phyloP scores from a whole-genome alignment of 2,888 invertebrate species.

The Eurois occulta region DNA sequence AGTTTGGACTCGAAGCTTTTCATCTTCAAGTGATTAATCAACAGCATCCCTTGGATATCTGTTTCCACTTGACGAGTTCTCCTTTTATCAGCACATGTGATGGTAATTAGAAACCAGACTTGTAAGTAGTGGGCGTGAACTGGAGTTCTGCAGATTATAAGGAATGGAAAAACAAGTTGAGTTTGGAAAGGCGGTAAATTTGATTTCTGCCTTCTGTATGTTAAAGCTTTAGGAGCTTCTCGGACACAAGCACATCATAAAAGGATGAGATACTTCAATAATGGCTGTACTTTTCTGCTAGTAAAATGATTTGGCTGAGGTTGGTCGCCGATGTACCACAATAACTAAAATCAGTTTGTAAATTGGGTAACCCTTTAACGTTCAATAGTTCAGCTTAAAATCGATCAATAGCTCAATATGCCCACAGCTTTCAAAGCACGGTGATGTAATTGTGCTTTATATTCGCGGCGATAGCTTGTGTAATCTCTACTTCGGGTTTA shows the following conservation, averaged over 20 bases:
- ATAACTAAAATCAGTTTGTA: background rate
- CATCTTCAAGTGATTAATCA: constrained; percentile 47
- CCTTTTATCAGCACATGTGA: constrained; percentile 47
- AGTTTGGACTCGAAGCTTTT: constrained; percentile 35
- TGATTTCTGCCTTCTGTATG: background rate
- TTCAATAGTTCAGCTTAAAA: constrained; percentile 69
- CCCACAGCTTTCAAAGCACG: constrained; percentile 76
- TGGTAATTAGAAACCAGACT: constrained; percentile 48
- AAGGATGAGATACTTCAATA: background rate
- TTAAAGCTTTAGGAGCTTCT: background rate
- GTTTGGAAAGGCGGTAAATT: background rate
- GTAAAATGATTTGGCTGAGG: background rate
- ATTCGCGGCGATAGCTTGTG: constrained; percentile 74
- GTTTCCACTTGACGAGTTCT: constrained; percentile 47
- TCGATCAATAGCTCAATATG: constrained; percentile 78
- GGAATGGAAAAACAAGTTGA: background rate
- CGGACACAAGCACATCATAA: background rate
- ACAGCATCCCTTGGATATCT: constrained; percentile 41
- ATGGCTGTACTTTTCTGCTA: background rate
- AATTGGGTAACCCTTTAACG: constrained; percentile 60
- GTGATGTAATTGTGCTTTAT: constrained; percentile 80
- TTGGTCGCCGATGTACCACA: background rate
- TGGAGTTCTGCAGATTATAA: constrained; percentile 8
- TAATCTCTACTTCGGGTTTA: constrained; percentile 70
- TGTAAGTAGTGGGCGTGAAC: constrained; percentile 42